phyloP scores from a whole-genome alignment of 1,140 invertebrate species.

The Pinna nobilis region DNA sequence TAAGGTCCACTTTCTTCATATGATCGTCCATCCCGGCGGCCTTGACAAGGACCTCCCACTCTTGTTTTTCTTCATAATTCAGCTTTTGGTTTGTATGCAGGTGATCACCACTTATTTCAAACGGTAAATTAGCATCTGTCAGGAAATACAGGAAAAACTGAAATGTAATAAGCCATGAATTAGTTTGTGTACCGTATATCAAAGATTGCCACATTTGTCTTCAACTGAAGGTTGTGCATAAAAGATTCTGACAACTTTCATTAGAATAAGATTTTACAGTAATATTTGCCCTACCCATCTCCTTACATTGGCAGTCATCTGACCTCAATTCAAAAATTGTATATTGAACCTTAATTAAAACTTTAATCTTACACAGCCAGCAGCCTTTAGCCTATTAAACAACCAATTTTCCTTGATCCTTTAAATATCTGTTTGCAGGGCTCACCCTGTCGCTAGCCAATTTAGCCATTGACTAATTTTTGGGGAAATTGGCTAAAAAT shows the following conservation, averaged over 20 bases:
- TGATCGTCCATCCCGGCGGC: constrained; percentile 9
- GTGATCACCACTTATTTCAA: constrained; percentile 18
- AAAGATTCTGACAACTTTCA: too few relatives aligned
- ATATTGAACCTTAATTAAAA: background rate
- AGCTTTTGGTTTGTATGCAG: constrained; percentile 8
- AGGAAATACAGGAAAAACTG: constrained; percentile 32
- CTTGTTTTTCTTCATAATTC: background rate
- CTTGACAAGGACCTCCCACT: constrained; percentile 14
- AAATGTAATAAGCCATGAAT: too few relatives aligned
- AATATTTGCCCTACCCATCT: too few relatives aligned
- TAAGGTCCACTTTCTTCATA: too few relatives aligned
- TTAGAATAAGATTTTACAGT: too few relatives aligned
- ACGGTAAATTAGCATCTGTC: constrained; percentile 2
- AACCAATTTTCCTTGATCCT: too few relatives aligned
- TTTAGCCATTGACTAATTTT: too few relatives aligned
- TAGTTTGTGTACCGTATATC: too few relatives aligned
- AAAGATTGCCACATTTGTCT: too few relatives aligned
- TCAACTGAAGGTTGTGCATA: too few relatives aligned
- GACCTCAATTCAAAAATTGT: background rate
- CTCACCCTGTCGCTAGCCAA: too few relatives aligned
- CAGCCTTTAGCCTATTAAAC: background rate
- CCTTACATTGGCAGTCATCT: background rate
- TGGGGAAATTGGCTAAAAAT: too few relatives aligned
- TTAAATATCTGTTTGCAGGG: background rate
- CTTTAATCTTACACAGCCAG: background rate